These are phyloP conservation scores for Menidia menidia DNA, from an alignment of 2,797 vertebrate species.

Conservation along the genomic window DNA sequence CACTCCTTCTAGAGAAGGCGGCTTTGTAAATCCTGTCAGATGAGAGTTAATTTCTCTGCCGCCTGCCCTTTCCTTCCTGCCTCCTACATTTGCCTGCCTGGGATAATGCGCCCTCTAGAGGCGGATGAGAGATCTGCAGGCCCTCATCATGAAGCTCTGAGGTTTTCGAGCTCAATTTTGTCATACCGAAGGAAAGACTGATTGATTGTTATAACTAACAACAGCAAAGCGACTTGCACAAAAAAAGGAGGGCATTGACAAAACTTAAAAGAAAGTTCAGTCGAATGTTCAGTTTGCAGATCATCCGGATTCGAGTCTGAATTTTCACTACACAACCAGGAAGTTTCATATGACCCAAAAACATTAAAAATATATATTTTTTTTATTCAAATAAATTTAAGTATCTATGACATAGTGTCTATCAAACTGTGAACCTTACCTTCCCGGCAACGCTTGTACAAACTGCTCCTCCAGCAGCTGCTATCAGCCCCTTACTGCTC, in stretches of 20 bases:
- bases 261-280: background rate
- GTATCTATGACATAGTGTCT: no score
- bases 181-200: constrained; percentile 38
- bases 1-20: constrained; percentile 20
- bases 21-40: constrained; percentile 36
- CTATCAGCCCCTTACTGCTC: constrained; percentile 46
- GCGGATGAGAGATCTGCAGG: constrained; percentile 61
- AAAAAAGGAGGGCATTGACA: background rate
- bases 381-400: no score
- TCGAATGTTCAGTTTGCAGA: background rate
- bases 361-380: no score
- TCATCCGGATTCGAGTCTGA: background rate
- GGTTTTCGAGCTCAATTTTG: constrained; percentile 68
- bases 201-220: constrained; percentile 61
- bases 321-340: background rate
- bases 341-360: background rate
- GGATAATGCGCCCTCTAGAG: constrained; percentile 76
- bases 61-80: constrained; percentile 43
- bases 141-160: constrained; percentile 67
- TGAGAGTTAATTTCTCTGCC: constrained; percentile 45
- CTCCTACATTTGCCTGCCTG: constrained; percentile 60
- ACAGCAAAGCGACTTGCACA: constrained; percentile 2
- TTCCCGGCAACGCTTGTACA: constrained; percentile 7
- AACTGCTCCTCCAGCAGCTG: constrained; percentile 16
- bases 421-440: constrained; percentile 30